Evolutionary conservation across 2,888 invertebrate genomes (phyloP), one percentile per base, ranked within the genome.

Genomic region (Yponomeuta cagnagella): DNA sequence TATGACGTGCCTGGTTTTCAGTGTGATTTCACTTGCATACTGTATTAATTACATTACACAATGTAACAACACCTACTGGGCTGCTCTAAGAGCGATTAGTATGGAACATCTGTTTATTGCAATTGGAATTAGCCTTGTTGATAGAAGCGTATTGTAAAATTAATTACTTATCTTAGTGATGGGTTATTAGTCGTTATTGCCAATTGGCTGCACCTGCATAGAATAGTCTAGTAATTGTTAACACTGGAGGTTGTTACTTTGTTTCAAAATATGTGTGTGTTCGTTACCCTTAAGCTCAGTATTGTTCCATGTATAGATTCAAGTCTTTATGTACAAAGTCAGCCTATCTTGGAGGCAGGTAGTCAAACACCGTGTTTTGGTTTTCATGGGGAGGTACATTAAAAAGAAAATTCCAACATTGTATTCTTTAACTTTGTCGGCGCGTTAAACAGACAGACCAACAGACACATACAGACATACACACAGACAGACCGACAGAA

Each of bases 21-120:
- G 78, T 77, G 79, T 85, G 88, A 89, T 89, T 89, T 89, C 88
- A 87, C 87, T 86, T 84, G 64, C 43, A 70, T 68, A 43, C n/a
- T 70, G 31, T 68, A 48, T 68, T 48, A 23, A 37, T 43, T 68
- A 37, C 37, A 9, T 68, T 68, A 48, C 68, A 12, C 48, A 68
- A 68, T 52, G 48, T 23, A 58, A 58, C 52, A 58, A 15, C 52
- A 58, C 52, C 10, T 12, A 15, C 52, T 43, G 43, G 10, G n/a
- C 48, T 31, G 48, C 30, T 43, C 48, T 68, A 3, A 58, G 3
- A n/a, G 48, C n/a, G 4, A 48, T 48, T 52, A 23, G 52, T 48
- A 23, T 30, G 12, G 15, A 67, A 67, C 67, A 67, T 67, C 15
- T 67, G 64, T 64, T 64, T 15, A 58, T 58, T 15, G 52, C 52